Evolutionary conservation across 2,113 vertebrate species (phyloP).

Genomic region (Pelecanoides urinatrix): DNA sequence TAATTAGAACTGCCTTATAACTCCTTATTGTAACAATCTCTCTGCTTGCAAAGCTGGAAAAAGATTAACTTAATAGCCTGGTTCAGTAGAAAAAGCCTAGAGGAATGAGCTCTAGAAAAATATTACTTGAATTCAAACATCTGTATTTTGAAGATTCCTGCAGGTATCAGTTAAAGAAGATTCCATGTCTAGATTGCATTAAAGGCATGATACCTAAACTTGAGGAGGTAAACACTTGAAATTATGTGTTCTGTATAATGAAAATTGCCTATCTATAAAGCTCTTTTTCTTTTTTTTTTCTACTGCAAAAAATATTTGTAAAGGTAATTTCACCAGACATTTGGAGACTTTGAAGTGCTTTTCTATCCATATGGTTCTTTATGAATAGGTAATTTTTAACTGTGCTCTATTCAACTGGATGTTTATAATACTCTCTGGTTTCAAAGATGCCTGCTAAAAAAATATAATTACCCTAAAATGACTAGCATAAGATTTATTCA

Average conservation of each 20-base stretch:
- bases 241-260: background rate
- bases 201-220: background rate
- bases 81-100: slow-evolving; percentile 15
- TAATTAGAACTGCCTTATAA: slow-evolving; percentile 32
- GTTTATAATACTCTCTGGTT: slow-evolving; percentile 59
- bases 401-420: slow-evolving; percentile 42
- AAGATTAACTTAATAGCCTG: slow-evolving; percentile 13
- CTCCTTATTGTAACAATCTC: slow-evolving; percentile 38
- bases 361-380: slow-evolving; percentile 52
- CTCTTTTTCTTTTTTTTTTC: slow-evolving; percentile 16
- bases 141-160: slow-evolving; percentile 45
- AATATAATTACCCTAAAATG: slow-evolving; percentile 11
- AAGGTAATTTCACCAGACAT: slow-evolving; percentile 50
- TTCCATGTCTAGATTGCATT: background rate
- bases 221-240: slow-evolving; percentile 23
- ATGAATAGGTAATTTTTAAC: slow-evolving; percentile 66
- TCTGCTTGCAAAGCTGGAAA: slow-evolving; percentile 3
- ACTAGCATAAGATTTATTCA: slow-evolving; percentile 63
- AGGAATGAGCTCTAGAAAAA: slow-evolving; percentile 14
- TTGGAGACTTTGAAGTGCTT: slow-evolving; percentile 51
- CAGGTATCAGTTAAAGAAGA: slow-evolving; percentile 9
- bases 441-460: slow-evolving; percentile 45
- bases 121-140: slow-evolving; percentile 36
- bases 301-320: slow-evolving; percentile 38
- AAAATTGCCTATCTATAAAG: slow-evolving; percentile 9